A percentile compares a stretch with the other conserved stretches of the same genome.
Evolutionary conservation across 2,797 vertebrate genomes (phyloP).

Genomic region (Neoniphon sammara): DNA sequence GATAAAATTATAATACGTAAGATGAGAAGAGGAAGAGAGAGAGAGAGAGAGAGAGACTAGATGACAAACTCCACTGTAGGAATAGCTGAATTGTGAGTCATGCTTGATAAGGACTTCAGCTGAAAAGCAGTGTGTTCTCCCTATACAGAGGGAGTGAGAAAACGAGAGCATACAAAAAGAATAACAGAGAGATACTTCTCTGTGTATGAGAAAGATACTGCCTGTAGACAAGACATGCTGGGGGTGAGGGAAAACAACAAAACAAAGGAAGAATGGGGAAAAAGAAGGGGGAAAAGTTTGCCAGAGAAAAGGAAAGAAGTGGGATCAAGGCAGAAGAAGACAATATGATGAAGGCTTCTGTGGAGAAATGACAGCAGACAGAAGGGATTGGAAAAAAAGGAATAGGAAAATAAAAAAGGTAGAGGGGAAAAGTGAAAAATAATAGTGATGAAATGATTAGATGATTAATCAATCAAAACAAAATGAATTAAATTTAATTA

Average conservation of each 20-base stretch:
- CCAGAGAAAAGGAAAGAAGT: constrained; percentile 12
- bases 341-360: constrained; percentile 32
- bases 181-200: constrained; percentile 43
- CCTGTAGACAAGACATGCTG: constrained; percentile 25
- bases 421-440: neutral
- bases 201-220: constrained; percentile 33
- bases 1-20: constrained; percentile 60
- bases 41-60: constrained; percentile 41
- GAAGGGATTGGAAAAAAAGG: too few relatives aligned
- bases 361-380: constrained; percentile 36
- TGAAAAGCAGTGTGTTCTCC: constrained; percentile 49
- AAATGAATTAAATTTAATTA: too few relatives aligned
- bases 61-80: constrained; percentile 55
- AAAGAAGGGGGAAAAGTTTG: constrained; percentile 33
- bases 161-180: constrained; percentile 33
- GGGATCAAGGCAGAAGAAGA: constrained; percentile 39
- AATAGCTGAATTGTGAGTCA: constrained; percentile 72
- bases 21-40: constrained; percentile 14
- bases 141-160: constrained; percentile 50
- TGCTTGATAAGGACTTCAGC: constrained; percentile 66
- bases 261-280: neutral
- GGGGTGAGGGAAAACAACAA: constrained; percentile 2
- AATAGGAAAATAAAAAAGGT: constrained; percentile 23
- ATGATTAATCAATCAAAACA: too few relatives aligned
- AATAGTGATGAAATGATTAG: neutral